Conservation (phyloP, 2,888 invertebrate genomes). For the Zeuzera pyrina region DNA sequence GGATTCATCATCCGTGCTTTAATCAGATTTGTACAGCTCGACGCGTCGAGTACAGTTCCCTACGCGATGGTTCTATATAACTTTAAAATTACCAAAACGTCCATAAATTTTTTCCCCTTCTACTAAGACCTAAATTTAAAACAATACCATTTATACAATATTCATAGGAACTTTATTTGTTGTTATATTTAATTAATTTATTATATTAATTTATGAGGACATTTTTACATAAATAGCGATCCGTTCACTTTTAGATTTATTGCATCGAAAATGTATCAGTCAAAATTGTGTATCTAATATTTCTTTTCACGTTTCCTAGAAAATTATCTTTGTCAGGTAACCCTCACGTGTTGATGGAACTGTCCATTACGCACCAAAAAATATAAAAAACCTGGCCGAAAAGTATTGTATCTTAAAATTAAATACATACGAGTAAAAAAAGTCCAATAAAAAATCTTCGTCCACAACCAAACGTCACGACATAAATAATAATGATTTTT, state of each 20-base stretch:
- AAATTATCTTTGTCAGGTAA: constrained; percentile 54
- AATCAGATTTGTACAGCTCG: constrained; percentile 55
- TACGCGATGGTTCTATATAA: constrained; percentile 59
- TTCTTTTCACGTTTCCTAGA: constrained; percentile 64
- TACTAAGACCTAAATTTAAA: constrained; percentile 72
- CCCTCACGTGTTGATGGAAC: constrained; percentile 47
- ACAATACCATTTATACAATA: constrained; percentile 72
- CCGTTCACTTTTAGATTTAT: constrained; percentile 56
- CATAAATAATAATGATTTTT: constrained; percentile 51
- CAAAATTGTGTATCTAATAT: constrained; percentile 31
- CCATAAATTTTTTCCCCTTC: constrained; percentile 69
- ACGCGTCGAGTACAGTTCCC: constrained; percentile 43
- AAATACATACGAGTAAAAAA: constrained; percentile 29
- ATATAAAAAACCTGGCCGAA: constrained; percentile 46
- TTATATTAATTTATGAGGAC: constrained; percentile 69
- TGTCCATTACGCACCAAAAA: constrained; percentile 51
- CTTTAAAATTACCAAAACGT: constrained; percentile 72
- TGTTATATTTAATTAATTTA: constrained; percentile 71
- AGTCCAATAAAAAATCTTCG: constrained; percentile 31
- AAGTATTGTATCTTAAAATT: constrained; percentile 55
- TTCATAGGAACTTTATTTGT: constrained; percentile 74
- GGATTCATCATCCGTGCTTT: constrained; percentile 71
- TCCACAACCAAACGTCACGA: constrained; percentile 43
- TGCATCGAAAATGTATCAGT: constrained; percentile 23
- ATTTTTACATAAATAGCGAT: constrained; percentile 71